Base-by-base conservation (phyloP, 2,888 invertebrate species). In the Ophioninae sp. region DNA sequence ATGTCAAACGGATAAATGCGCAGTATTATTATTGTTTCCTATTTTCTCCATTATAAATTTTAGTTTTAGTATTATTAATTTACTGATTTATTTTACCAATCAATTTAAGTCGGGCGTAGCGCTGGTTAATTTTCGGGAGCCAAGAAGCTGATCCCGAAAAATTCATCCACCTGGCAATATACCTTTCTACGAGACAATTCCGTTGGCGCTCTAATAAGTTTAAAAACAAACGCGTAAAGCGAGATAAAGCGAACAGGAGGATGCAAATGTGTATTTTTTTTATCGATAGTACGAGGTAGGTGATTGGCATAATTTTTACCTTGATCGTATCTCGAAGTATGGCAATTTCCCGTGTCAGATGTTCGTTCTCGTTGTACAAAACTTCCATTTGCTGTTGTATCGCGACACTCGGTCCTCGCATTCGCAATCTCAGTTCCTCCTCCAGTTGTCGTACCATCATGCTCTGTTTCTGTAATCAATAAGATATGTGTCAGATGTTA, bases 281-380 rank as follows among this genome's bases (percentile, higher is more conserved):
- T 39, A 17, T 21, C 17, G 5, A 62, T 6, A 56, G n/a, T 21
- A 61, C 23, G 37, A 70, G 56, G 13, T 13, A 50, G 2, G 10
- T 21, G n/a, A 30, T 20, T 20, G 13, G 50, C 0, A 23, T 17
- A 56, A 41, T 39, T 81, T 70, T 79, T 90, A 97, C 97, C 96
- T 98, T 98, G 92, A 98, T 98, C 82, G 98, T 98, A 92, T 98
- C 98, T 85, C 98, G 95, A 88, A 98, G 94, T 93, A 98, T 97
- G 87, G 97, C 97, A 88, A 98, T 97, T 94, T 98, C 98, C 89
- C 98, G 95, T 89, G 97, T 97, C 89, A 98, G 95, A 92, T 98
- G 98, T 94, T 99, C 98, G 93, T 98, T 98, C 93, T 99, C 99
- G 70, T 97, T 96, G 93, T 97, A 98, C 86, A 99, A 94, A 74